Base-by-base conservation (phyloP, 2,888 invertebrate genomes). In the Amiota mariae region DNA sequence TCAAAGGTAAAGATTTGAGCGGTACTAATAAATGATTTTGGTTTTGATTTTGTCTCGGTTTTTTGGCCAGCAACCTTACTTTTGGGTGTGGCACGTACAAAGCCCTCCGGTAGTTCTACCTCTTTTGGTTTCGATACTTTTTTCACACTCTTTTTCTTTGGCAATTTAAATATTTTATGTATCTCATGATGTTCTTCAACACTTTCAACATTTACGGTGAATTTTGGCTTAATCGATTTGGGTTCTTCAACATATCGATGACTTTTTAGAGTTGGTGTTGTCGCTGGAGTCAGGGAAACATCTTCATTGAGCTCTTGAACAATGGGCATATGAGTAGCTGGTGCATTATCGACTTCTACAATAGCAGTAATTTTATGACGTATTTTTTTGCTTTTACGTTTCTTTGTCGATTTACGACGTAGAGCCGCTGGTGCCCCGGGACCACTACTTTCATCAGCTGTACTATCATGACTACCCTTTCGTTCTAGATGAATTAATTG, bases 141-240 rank as follows among this genome's bases (percentile, higher is more conserved):
- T 61, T 84, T 81, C 0, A 82, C 72, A 63, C 78, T 80, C 75
- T 87, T 89, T 81, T 88, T 89, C 77, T 89, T 89, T n/a, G 90
- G 90, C 56, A 90, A 63, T 71, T 89, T 89, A 18, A 90, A 87
- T 1, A 88, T 79, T 73, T 88, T 88, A 74, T 88, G 81, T 67
- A 89, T 83, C 74, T 87, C 82, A 36, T 87, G 86, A 77, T 89
- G 88, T 72, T 89, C 89, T 74, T 89, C 89, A 36, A 89, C 85
- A 13, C 89, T 88, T 61, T 90, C 90, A 75, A 90, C 88, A 74
- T 88, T 88, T 54, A 86, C 88, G 66, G 89, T 88, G 24, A 90
- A 89, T 78, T 89, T 89, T 0, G 90, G 90, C 72, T 78, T 81
- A 1, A 82, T 72, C 4, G 74, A 71, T 47, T 9, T 8, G 84